Evolutionary conservation across 2,113 vertebrate genomes (phyloP).

Genomic region (Rhea pennata): DNA sequence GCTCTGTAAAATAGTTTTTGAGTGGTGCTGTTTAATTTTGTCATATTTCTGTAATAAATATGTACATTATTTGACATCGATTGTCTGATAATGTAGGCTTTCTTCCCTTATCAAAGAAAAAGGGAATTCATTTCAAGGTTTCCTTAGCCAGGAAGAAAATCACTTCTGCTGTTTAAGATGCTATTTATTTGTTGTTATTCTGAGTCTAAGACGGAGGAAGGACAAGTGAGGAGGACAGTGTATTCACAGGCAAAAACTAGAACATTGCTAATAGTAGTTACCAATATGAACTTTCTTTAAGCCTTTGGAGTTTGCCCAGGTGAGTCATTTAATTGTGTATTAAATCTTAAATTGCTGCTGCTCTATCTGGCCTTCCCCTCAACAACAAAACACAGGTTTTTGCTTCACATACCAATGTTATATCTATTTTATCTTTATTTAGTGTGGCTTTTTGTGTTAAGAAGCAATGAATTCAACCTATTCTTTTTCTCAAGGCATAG

Average conservation of each 20-base stretch:
- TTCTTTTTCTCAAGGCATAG: background rate
- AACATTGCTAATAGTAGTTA: background rate
- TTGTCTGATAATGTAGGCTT: background rate
- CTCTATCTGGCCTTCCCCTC: background rate
- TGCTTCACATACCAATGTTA: background rate
- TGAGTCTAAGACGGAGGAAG: fast-evolving
- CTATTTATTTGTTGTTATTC: background rate
- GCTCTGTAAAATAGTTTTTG: background rate
- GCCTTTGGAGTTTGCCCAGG: background rate
- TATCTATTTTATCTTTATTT: background rate
- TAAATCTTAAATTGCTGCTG: background rate
- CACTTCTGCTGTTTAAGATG: background rate
- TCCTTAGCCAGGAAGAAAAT: background rate
- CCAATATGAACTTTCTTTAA: background rate
- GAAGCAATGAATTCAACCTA: background rate
- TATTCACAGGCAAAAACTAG: background rate
- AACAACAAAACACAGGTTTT: background rate
- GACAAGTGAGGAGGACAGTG: background rate
- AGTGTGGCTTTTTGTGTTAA: background rate
- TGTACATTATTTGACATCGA: background rate
- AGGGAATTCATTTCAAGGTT: background rate
- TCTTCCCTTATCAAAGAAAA: background rate
- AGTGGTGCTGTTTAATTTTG: background rate
- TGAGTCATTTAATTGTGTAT: background rate
- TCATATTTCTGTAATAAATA: background rate